Percentiles rank a stretch among this genome's conserved stretches.
Evolutionary conservation across 1,140 invertebrate species (phyloP).

Genomic region (Musca domestica): DNA sequence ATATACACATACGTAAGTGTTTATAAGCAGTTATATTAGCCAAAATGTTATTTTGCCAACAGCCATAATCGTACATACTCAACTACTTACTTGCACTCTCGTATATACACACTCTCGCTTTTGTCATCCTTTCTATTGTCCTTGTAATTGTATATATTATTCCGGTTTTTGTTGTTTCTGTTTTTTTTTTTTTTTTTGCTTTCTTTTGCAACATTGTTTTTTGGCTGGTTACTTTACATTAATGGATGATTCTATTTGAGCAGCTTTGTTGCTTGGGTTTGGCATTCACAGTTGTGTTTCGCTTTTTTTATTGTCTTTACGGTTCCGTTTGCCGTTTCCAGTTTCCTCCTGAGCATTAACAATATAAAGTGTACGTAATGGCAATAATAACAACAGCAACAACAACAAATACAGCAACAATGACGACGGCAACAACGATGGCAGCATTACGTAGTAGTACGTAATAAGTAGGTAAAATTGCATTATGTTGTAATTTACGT

Average conservation of each 20-base stretch:
- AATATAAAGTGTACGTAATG: too few species aligned
- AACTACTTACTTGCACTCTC: too few species aligned
- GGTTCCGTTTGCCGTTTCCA: background rate
- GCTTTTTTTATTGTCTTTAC: background rate
- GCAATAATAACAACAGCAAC: too few species aligned
- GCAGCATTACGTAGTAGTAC: too few species aligned
- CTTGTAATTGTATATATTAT: background rate
- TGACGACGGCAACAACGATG: too few species aligned
- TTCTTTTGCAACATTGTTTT: background rate
- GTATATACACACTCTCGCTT: too few species aligned
- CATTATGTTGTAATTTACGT: constrained; percentile 18
- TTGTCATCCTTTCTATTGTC: background rate
- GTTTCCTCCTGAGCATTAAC: background rate
- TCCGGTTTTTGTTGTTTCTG: background rate
- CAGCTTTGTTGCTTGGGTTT: background rate
- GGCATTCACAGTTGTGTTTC: background rate
- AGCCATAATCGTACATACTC: too few species aligned
- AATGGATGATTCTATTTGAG: constrained; percentile 11
- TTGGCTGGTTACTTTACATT: constrained; percentile 7
- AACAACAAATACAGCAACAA: too few species aligned
- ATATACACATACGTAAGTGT: too few species aligned
- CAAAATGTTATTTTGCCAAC: too few species aligned
- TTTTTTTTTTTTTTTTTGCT: background rate
- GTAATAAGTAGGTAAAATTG: constrained; percentile 1
- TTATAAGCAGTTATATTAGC: too few species aligned